Evolutionary conservation across 2,797 vertebrate genomes (phyloP).

Genomic region (Sylvia borin): DNA sequence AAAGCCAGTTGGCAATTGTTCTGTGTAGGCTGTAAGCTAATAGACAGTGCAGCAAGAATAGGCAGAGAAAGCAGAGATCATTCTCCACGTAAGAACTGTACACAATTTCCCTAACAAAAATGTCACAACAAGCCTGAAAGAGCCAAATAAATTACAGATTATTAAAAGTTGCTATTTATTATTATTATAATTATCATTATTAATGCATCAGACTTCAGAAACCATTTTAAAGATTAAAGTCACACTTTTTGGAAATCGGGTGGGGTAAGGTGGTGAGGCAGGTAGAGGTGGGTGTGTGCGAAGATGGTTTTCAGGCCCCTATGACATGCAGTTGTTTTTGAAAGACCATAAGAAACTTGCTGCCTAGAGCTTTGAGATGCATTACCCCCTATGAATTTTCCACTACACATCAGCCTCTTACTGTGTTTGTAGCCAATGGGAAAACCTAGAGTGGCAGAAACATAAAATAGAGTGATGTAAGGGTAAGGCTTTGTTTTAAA

Average conservation of each 20-base stretch:
- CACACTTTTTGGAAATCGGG: background rate
- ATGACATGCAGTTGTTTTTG: background rate
- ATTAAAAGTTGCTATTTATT: background rate
- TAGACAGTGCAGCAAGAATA: background rate
- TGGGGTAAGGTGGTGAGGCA: accelerated
- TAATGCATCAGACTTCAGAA: background rate
- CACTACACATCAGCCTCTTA: background rate
- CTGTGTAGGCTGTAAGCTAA: background rate
- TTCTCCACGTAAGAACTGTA: background rate
- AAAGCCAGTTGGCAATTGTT: background rate
- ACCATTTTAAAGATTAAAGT: background rate
- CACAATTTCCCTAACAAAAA: background rate
- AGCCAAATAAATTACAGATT: background rate
- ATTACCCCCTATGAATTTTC: background rate
- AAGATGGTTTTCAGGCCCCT: background rate
- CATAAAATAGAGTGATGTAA: background rate
- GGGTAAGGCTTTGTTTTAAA: background rate
- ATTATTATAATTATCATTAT: background rate
- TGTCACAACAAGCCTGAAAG: background rate
- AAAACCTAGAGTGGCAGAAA: background rate
- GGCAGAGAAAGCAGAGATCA: background rate
- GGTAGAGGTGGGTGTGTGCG: background rate
- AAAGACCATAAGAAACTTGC: background rate
- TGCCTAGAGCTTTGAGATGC: background rate
- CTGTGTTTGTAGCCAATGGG: background rate